These are phyloP conservation scores for Echinometra lucunter DNA, from an alignment of 53 echinoderm and acorn worm genomes.

Conservation along the genomic window DNA sequence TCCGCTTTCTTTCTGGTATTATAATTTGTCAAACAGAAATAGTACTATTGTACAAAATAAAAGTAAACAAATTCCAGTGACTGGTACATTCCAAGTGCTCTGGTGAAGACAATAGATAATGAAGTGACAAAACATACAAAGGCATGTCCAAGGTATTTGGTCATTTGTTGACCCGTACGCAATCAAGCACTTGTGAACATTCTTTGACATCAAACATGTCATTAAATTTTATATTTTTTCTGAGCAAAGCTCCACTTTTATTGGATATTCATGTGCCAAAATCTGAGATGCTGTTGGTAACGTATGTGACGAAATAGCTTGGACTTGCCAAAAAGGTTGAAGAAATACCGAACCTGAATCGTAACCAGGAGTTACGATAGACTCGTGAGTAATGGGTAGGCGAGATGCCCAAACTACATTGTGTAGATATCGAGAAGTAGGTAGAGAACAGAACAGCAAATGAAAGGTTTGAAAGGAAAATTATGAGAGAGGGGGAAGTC, in stretches of 20 bases:
- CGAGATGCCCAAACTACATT: constrained; percentile 91
- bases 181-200: too few relatives aligned
- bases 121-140: not conserved
- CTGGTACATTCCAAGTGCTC: constrained; percentile 5
- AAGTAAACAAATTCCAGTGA: not conserved
- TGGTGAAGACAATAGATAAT: constrained; percentile 33
- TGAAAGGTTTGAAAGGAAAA: constrained; percentile 1
- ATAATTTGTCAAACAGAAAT: not conserved
- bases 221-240: too few relatives aligned
- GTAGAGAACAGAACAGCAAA: constrained; percentile 44
- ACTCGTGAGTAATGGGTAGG: constrained; percentile 94
- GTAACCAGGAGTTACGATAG: constrained; percentile 80
- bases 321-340: too few relatives aligned
- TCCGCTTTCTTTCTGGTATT: not conserved
- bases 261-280: too few relatives aligned
- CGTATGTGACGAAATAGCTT: too few relatives aligned
- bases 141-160: too few relatives aligned
- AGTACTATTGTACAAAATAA: not conserved
- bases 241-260: too few relatives aligned
- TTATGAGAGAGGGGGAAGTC: not conserved
- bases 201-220: too few relatives aligned
- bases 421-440: constrained; percentile 28
- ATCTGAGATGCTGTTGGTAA: too few relatives aligned
- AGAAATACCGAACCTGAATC: constrained; percentile 59
- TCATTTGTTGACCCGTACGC: too few relatives aligned